Conservation (phyloP, 2,113 vertebrate species). For the Mugil cephalus region DNA sequence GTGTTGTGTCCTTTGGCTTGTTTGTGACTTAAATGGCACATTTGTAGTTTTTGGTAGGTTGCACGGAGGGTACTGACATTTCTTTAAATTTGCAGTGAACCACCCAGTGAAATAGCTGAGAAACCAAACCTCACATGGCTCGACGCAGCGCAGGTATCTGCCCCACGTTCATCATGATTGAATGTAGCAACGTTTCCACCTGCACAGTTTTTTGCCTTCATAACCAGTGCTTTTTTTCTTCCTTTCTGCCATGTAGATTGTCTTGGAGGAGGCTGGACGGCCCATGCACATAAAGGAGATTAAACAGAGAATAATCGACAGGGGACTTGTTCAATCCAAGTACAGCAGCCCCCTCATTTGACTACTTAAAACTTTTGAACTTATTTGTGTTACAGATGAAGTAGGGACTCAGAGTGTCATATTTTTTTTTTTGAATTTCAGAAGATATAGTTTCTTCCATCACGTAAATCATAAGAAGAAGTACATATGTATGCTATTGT, state of each 20-base stretch:
- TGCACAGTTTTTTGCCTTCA: not conserved
- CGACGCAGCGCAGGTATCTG: conserved; percentile 85
- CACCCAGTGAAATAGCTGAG: conserved; percentile 81
- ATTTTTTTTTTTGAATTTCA: not conserved
- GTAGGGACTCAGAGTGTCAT: not conserved
- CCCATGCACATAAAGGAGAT: conserved; percentile 90
- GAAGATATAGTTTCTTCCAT: not conserved
- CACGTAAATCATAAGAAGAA: not conserved
- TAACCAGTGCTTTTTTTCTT: not conserved
- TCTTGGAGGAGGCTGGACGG: conserved; percentile 85
- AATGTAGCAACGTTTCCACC: not conserved
- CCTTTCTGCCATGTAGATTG: conserved; percentile 74
- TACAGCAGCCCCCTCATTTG: conserved; percentile 49
- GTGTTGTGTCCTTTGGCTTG: not conserved
- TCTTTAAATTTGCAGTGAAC: conserved; percentile 71
- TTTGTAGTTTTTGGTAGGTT: not conserved
- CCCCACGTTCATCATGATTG: not conserved
- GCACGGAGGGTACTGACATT: not conserved
- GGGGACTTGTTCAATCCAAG: conserved; percentile 88
- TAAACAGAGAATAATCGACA: conserved; percentile 86
- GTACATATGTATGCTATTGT: not conserved
- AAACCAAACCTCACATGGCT: conserved; percentile 89
- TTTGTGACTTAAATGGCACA: not conserved
- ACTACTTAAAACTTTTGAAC: not conserved
- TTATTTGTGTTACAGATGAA: not conserved